Base-by-base conservation (phyloP, 1,140 invertebrate genomes). In the Sarcophaga peregrina region DNA sequence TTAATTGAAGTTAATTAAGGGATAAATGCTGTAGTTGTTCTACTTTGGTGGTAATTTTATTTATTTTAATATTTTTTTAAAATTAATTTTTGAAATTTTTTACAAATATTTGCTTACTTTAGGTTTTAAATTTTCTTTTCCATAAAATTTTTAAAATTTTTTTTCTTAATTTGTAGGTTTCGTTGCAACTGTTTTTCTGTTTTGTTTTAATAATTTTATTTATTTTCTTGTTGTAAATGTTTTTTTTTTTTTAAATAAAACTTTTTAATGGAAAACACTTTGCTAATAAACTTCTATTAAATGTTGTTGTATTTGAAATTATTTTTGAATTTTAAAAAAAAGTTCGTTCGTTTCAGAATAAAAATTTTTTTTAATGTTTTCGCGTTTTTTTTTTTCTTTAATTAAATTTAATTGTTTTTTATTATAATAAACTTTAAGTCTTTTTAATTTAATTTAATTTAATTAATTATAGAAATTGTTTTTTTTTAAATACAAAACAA, bases 111-210 rank as follows among this genome's bases (percentile, higher is more conserved):
- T 9, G 13, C 8, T 52, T 52, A 45, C 11, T 46, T 46, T 46
- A 11, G 45, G 73, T 25, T 15, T 20, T 78, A 78, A 78, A 25
- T 50, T 20, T 74, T 74, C 15, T 45, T 52, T 52, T 52, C 13
- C 25, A 74, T 45, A 17, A 25, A n/a, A 75, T 75, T 76, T 76
- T 47, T 76, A 47, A 8, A 11, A 74, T 37, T 5, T 45, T 9
- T 37, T 45, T 74, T 47, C 46, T 76, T 76, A 6, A 47, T 47
- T 76, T 48, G 74, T 48, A 47, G 74, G 17, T 48, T 48, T 76
- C 46, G 74, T 76, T 47, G 75, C 75, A 78, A 78, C 75, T 78
- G 75, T 78, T 78, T 78, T 37, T 37, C 25, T 37, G 25, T 37
- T 37, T 37, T 37, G 1, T 37, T 37, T 37, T 37, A 48, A 47